These are phyloP conservation scores for Spea multiplicata DNA, from an alignment of 2,113 vertebrate species.

Conservation along the genomic window DNA sequence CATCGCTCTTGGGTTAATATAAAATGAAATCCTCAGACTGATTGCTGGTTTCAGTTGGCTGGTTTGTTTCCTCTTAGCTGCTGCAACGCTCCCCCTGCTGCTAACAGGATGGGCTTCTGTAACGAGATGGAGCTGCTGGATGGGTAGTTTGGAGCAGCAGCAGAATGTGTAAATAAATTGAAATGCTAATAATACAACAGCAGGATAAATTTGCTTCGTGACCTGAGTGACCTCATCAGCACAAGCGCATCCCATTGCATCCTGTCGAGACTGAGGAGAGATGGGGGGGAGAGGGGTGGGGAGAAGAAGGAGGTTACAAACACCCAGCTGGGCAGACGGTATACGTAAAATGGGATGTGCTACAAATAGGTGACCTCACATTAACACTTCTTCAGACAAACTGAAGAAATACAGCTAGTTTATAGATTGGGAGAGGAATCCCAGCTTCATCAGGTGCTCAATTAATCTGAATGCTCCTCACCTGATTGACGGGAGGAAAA, in stretches of 20 bases:
- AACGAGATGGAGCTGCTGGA: slow-evolving; percentile 48
- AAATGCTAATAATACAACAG: slow-evolving; percentile 49
- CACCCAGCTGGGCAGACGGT: slow-evolving; percentile 5
- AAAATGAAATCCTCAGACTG: slow-evolving; percentile 36
- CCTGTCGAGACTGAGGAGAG: background rate
- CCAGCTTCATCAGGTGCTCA: too few species aligned
- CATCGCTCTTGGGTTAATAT: slow-evolving; percentile 32
- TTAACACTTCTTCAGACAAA: slow-evolving; percentile 8
- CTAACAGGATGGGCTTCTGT: slow-evolving; percentile 41
- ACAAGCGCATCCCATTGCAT: slow-evolving; percentile 29
- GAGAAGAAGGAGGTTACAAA: slow-evolving; percentile 12
- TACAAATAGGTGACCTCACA: slow-evolving; percentile 28
- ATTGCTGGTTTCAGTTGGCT: slow-evolving; percentile 41
- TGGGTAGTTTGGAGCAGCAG: slow-evolving; percentile 44
- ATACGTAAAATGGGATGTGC: background rate
- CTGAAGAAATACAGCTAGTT: background rate
- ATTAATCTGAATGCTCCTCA: too few species aligned
- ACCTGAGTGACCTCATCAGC: slow-evolving; percentile 34
- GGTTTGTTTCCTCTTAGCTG: slow-evolving; percentile 14
- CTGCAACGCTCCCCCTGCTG: slow-evolving; percentile 43
- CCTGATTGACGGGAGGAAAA: too few species aligned
- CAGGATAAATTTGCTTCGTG: slow-evolving; percentile 42
- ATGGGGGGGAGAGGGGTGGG: background rate
- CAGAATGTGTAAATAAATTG: slow-evolving; percentile 52
- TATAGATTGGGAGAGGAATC: background rate